Conservation (phyloP, 2,888 invertebrate species). For the Iphiclides podalirius region DNA sequence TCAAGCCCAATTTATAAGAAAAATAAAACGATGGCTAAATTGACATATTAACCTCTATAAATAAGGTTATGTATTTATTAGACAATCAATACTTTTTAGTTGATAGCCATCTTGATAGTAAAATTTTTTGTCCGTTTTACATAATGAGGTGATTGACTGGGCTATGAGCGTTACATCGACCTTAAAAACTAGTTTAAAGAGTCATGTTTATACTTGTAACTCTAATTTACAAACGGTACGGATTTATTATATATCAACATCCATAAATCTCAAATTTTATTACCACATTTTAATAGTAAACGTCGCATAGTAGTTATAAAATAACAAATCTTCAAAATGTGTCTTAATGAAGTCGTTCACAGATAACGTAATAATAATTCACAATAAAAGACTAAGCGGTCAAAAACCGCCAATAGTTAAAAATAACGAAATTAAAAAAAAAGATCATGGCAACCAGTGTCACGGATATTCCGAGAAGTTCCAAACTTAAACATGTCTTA, state of each 20-base stretch:
- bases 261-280: background rate
- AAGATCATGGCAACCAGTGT: constrained; percentile 44
- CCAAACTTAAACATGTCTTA: constrained; percentile 58
- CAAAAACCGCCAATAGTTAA: constrained; percentile 4
- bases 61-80: no score
- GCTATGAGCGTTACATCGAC: background rate
- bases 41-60: no score
- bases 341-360: background rate
- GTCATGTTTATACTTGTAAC: background rate
- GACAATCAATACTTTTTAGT: no score
- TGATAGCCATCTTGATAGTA: no score
- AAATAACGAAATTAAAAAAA: constrained; percentile 54
- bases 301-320: background rate
- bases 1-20: no score
- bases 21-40: no score
- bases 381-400: background rate
- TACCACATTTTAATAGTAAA: background rate
- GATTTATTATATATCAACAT: constrained; percentile 1
- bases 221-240: background rate
- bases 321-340: background rate
- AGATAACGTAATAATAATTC: background rate
- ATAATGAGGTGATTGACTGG: constrained; percentile 12
- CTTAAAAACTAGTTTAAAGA: background rate
- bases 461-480: constrained; percentile 60
- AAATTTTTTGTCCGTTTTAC: background rate